Conservation (phyloP, 1,140 invertebrate species). For the Cydia splendana region DNA sequence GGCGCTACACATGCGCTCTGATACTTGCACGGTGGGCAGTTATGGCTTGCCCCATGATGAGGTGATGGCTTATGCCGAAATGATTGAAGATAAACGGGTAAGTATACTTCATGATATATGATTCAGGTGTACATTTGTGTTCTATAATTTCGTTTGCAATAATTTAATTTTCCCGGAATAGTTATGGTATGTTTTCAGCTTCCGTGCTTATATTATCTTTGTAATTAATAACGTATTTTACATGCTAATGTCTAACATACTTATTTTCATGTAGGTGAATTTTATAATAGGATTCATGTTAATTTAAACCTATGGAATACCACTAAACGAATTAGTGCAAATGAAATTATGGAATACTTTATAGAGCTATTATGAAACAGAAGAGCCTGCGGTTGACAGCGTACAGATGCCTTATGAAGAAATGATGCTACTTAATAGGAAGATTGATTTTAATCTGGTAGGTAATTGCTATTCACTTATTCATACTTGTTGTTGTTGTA, state of each 20-base stretch:
- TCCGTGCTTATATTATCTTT: no score
- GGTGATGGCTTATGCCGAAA: conserved; percentile 56
- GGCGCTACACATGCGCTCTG: conserved; percentile 44
- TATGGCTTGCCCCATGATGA: conserved; percentile 62
- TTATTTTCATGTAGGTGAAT: no score
- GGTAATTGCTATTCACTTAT: not conserved
- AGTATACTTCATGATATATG: not conserved
- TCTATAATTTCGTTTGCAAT: conserved; percentile 4
- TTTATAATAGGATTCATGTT: no score
- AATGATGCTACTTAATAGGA: not conserved
- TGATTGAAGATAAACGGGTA: conserved; percentile 49
- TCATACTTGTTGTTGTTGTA: no score
- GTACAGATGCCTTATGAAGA: not conserved
- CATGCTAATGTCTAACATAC: no score
- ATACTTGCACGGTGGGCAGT: conserved; percentile 53
- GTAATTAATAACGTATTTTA: no score
- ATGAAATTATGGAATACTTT: conserved; percentile 5
- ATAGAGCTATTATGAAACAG: not conserved
- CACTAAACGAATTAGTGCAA: not conserved
- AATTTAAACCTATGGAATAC: no score
- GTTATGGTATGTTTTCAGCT: no score
- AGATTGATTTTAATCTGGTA: not conserved
- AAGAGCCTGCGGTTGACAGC: not conserved
- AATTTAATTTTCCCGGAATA: not conserved
- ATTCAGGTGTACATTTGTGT: not conserved